Conservation (phyloP, 2,113 vertebrate species). For the Oryzias celebensis region DNA sequence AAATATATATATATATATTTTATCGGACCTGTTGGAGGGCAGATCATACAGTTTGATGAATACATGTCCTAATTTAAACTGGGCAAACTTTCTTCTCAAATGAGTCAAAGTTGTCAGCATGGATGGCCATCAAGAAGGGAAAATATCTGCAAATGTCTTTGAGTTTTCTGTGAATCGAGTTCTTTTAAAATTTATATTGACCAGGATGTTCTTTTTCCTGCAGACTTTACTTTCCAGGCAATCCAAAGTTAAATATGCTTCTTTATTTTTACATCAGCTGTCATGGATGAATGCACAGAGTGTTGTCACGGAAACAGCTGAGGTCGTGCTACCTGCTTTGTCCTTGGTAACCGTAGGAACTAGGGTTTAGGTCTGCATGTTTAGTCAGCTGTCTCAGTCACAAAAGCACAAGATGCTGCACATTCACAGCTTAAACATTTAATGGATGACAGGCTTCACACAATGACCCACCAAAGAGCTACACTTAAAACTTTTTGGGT, state of each 20-base stretch:
- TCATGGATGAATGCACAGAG: conserved; percentile 4
- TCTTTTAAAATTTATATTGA: no score
- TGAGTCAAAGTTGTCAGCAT: no score
- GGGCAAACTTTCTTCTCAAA: no score
- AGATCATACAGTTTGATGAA: no score
- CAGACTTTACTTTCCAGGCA: not conserved
- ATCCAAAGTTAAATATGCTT: not conserved
- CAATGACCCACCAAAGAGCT: not conserved
- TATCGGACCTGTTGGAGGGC: no score
- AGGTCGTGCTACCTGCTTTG: conserved; percentile 5
- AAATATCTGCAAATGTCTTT: no score
- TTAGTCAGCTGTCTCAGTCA: conserved; percentile 15
- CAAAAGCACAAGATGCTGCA: conserved; percentile 19
- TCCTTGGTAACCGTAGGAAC: conserved; percentile 33
- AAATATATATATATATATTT: no score
- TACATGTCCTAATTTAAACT: no score
- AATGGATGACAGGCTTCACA: not conserved
- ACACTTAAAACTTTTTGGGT: no score
- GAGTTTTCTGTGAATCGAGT: no score
- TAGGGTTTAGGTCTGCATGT: conserved; percentile 8
- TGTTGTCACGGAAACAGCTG: conserved; percentile 32
- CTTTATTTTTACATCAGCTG: conserved; percentile 6
- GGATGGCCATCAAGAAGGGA: no score
- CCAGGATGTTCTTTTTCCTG: no score
- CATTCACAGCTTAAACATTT: not conserved